These are phyloP conservation scores for Tubiluchus corallicola DNA, from an alignment of 2,888 invertebrate genomes.

Conservation along the genomic window DNA sequence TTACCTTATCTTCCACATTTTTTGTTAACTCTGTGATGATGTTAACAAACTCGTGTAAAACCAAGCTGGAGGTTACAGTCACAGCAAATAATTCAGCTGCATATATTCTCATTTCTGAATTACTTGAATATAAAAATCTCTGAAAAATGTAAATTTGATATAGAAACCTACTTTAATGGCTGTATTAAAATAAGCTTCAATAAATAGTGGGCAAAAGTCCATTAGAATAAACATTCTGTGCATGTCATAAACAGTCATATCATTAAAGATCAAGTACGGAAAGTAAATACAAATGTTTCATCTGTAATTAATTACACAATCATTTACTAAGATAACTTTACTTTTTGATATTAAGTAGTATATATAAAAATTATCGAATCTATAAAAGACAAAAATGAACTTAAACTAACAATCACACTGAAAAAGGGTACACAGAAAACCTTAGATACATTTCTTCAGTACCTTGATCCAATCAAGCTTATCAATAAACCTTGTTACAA, in stretches of 20 bases:
- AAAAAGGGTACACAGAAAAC: not conserved
- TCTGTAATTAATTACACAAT: too few relatives aligned
- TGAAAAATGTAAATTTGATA: constrained; percentile 16
- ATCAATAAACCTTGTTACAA: constrained; percentile 42
- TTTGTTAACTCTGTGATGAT: constrained; percentile 39
- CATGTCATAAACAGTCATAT: too few relatives aligned
- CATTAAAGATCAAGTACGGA: too few relatives aligned
- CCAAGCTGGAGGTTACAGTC: constrained; percentile 40
- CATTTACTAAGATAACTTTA: not conserved
- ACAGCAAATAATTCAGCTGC: constrained; percentile 56
- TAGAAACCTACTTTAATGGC: too few relatives aligned
- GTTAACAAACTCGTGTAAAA: constrained; percentile 34
- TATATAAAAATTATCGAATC: too few relatives aligned
- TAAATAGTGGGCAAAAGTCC: too few relatives aligned
- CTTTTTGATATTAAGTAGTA: too few relatives aligned
- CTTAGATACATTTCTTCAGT: constrained; percentile 4
- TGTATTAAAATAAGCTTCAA: too few relatives aligned
- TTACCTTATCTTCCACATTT: constrained; percentile 35
- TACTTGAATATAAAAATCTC: constrained; percentile 33
- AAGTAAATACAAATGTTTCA: too few relatives aligned
- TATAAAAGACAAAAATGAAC: too few relatives aligned
- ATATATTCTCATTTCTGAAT: constrained; percentile 52
- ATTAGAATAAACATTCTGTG: too few relatives aligned
- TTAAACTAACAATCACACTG: too few relatives aligned
- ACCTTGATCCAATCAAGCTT: constrained; percentile 44